Evolutionary conservation across 2,888 invertebrate species (phyloP).

Genomic region (Esperia sulphurella): DNA sequence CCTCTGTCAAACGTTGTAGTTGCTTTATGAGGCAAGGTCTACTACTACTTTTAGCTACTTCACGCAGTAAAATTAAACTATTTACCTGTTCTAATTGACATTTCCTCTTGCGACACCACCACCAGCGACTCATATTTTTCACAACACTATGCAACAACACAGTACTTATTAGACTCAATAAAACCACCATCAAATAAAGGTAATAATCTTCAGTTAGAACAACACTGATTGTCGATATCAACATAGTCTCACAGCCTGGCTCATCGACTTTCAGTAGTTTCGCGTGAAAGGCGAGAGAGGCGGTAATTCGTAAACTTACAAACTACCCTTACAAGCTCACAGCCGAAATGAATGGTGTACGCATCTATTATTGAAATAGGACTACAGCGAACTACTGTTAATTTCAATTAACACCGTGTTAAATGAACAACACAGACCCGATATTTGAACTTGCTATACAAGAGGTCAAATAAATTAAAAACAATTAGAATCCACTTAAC

Average conservation of each 20-base stretch:
- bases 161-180: background rate
- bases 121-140: background rate
- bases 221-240: background rate
- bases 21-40: too few relatives aligned
- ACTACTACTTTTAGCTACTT: too few relatives aligned
- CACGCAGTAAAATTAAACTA: too few relatives aligned
- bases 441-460: slow-evolving; percentile 1
- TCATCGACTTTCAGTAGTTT: slow-evolving; percentile 3
- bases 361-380: background rate
- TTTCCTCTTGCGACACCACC: background rate
- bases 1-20: too few relatives aligned
- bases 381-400: slow-evolving; percentile 7
- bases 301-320: background rate
- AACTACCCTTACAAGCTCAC: background rate
- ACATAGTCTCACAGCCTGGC: background rate
- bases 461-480: slow-evolving; percentile 4
- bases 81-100: background rate
- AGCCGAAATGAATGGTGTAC: background rate
- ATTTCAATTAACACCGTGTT: slow-evolving; percentile 19
- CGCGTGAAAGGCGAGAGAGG: slow-evolving; percentile 4
- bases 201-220: background rate
- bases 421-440: slow-evolving; percentile 12
- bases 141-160: background rate
- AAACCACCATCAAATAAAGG: background rate
- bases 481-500: background rate